phyloP scores from a whole-genome alignment of 1,140 invertebrate genomes.

The Leptoteleia sp. region DNA sequence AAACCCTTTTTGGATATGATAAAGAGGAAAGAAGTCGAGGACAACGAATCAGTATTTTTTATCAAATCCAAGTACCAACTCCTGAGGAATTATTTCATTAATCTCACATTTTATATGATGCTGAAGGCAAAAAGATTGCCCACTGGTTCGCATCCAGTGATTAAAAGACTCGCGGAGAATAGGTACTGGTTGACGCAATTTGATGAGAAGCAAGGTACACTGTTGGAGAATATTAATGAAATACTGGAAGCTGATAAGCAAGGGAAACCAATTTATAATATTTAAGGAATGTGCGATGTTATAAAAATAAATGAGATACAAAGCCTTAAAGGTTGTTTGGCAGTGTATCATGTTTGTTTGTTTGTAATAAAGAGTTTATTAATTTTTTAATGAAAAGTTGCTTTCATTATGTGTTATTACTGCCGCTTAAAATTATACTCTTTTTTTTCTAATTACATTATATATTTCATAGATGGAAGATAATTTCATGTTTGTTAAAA shows the following conservation, averaged over 20 bases:
- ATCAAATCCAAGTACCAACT: constrained; percentile 85
- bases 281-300: too few species aligned
- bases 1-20: constrained; percentile 85
- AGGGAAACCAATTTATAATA: too few species aligned
- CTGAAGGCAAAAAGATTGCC: constrained; percentile 87
- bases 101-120: constrained; percentile 92
- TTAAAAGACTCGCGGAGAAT: constrained; percentile 90
- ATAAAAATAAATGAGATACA: too few species aligned
- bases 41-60: constrained; percentile 84
- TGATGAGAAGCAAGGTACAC: constrained; percentile 84
- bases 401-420: too few species aligned
- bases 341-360: too few species aligned
- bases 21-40: constrained; percentile 81
- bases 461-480: too few species aligned
- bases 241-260: constrained; percentile 73
- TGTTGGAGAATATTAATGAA: constrained; percentile 79
- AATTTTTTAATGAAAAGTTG: too few species aligned
- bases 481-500: too few species aligned
- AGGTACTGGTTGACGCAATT: constrained; percentile 88
- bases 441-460: too few species aligned
- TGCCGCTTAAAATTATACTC: too few species aligned
- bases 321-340: too few species aligned
- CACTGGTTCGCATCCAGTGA: constrained; percentile 91
- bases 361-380: too few species aligned
- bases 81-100: constrained; percentile 90